These are phyloP conservation scores for Himalopsyche japonica DNA, from an alignment of 2,888 invertebrate species.

Conservation along the genomic window DNA sequence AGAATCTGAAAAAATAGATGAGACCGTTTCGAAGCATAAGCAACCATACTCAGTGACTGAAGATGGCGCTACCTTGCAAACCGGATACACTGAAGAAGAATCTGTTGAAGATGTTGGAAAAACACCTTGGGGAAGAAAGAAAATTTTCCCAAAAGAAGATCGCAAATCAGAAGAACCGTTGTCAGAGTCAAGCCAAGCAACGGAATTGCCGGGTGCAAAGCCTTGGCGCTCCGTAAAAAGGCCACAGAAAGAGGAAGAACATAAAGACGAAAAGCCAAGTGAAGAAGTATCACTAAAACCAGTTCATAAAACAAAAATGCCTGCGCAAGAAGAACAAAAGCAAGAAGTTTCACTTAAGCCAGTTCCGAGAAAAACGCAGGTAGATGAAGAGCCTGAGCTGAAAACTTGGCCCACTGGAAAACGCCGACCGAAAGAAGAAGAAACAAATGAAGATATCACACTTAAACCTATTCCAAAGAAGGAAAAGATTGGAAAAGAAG, in stretches of 20 bases:
- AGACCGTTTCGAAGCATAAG: constrained; percentile 30
- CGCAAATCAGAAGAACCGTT: constrained; percentile 45
- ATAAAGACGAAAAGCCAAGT: constrained; percentile 48
- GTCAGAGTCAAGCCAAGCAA: constrained; percentile 45
- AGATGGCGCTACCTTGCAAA: constrained; percentile 45
- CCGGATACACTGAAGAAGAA: constrained; percentile 44
- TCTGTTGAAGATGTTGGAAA: constrained; percentile 42
- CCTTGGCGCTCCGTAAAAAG: constrained; percentile 45
- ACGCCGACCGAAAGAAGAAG: constrained; percentile 48
- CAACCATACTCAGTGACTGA: constrained; percentile 21
- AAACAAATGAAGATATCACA: constrained; percentile 45
- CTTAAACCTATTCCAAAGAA: constrained; percentile 42
- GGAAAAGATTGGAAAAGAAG: constrained; percentile 46
- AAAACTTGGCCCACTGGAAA: constrained; percentile 47
- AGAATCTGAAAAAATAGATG: constrained; percentile 27
- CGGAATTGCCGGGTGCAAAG: constrained; percentile 45
- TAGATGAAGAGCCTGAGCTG: constrained; percentile 47
- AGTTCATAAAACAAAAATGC: constrained; percentile 44
- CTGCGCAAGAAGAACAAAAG: constrained; percentile 47
- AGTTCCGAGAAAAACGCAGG: constrained; percentile 44
- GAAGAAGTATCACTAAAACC: constrained; percentile 53
- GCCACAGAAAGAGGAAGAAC: constrained; percentile 45
- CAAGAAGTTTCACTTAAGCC: constrained; percentile 25
- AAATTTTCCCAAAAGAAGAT: constrained; percentile 40
- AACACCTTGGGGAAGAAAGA: constrained; percentile 43